Base-by-base conservation (phyloP, 2,797 vertebrate species). In the Heteromormyrus szaboi region DNA sequence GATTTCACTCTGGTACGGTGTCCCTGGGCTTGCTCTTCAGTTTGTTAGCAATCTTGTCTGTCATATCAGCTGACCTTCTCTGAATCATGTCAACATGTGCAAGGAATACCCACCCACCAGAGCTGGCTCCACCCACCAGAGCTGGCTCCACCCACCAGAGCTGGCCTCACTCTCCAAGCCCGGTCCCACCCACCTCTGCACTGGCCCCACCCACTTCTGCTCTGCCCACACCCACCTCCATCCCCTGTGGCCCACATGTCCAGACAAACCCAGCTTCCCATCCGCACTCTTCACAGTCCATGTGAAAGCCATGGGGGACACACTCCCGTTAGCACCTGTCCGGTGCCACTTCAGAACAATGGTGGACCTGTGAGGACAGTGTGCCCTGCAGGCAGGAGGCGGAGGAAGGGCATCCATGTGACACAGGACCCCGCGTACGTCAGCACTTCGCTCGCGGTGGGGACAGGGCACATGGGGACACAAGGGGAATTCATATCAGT, bases 231-330 rank as follows among this genome's bases (percentile, higher is more conserved):
- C 37, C 33, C 72, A 44, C 72, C 72, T 4, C 17, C 33, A 7
- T 79, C 72, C 62, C 25, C 11, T 68, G 12, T 68, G 62, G 11
- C 62, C 62, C 62, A 22, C 68, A 76, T 41, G 68, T 41, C 72
- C 72, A 79, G 37, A 79, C 72, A 41, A 79, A 79, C 33, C 25
- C 14, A 56, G 50, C 41, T 46, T 22, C 90, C 62, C 62, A 85
- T 88, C 68, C 81, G 89, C 89, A 87, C 91, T 92, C 89, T 12
- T 68, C 89, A 91, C 93, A 94, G 94, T 94, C 93, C 94, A 89
- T 87, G 91, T 93, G 92, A 95, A 94, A 95, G 94, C 94, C 93
- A 94, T 94, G 94, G 93, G 91, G 93, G 93, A 92, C 86, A 91
- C 91, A 91, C 93, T 93, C 90, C 91, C 65, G 87, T 90, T 87